Percentiles rank a stretch among this genome's conserved stretches.
phyloP scores from a whole-genome alignment of 1,140 invertebrate species.

The Homarus americanus region DNA sequence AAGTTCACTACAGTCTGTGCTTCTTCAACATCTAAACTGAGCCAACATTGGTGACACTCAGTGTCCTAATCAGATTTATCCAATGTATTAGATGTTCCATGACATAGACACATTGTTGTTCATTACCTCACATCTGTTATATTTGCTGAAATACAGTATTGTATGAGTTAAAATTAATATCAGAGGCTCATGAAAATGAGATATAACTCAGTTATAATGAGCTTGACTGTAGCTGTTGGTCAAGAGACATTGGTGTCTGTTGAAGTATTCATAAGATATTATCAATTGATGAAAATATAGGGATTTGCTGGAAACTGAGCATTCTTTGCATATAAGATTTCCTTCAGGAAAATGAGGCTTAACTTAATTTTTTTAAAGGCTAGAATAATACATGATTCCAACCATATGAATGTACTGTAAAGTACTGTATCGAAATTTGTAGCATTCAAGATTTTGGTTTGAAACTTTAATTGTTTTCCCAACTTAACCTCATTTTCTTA shows the following conservation, averaged over 20 bases:
- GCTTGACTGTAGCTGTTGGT: not conserved
- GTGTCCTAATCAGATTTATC: too few relatives aligned
- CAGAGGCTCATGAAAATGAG: not conserved
- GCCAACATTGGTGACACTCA: not conserved
- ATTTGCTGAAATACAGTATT: too few relatives aligned
- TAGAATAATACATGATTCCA: too few relatives aligned
- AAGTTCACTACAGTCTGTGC: not conserved
- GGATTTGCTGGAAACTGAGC: not conserved
- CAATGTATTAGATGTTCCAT: not conserved
- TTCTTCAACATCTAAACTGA: not conserved
- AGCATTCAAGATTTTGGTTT: not conserved
- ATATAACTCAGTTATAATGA: not conserved
- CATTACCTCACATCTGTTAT: not conserved
- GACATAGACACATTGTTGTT: not conserved
- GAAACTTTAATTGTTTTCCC: not conserved
- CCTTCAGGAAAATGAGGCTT: conserved; percentile 34
- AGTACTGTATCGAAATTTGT: too few relatives aligned
- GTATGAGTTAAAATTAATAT: not conserved
- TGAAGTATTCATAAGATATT: not conserved
- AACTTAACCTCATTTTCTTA: not conserved
- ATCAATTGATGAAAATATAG: not conserved
- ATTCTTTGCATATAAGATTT: conserved; percentile 37
- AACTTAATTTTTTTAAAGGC: not conserved
- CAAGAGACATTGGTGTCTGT: not conserved
- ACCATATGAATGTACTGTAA: too few relatives aligned